Percentiles rank a stretch among this genome's conserved stretches.
phyloP scores from a whole-genome alignment of 2,888 invertebrate species.

The Trachelus stipa region DNA sequence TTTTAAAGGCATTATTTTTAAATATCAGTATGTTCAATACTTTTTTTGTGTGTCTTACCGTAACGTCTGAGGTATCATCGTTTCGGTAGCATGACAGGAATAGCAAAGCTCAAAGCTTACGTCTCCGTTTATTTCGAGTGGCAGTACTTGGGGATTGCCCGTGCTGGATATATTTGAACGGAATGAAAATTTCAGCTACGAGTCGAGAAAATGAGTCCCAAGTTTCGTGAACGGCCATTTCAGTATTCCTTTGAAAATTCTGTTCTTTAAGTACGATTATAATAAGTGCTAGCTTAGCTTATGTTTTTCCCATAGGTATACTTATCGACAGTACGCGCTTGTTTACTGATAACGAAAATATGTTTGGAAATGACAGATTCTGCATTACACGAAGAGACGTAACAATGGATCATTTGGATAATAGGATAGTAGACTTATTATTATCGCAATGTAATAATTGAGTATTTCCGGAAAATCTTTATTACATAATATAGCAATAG shows the following conservation, averaged over 20 bases:
- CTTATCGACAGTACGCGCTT: not conserved
- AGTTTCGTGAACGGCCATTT: not conserved
- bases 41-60: not conserved
- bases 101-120: slow-evolving; percentile 6
- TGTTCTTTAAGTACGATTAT: too few species aligned
- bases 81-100: not conserved
- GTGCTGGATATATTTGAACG: not conserved
- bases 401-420: not conserved
- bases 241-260: not conserved
- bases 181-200: not conserved
- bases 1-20: not conserved
- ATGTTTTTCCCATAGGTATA: not conserved
- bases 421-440: not conserved
- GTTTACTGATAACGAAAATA: not conserved
- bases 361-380: not conserved
- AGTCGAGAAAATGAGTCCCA: not conserved
- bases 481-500: not conserved
- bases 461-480: not conserved
- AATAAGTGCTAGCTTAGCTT: not conserved
- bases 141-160: not conserved
- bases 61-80: not conserved
- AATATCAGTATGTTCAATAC: not conserved
- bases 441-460: not conserved
- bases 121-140: slow-evolving; percentile 4
- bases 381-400: not conserved